Evolutionary conservation across 2,888 invertebrate genomes (phyloP), one percentile per base, ranked within the genome.

Genomic region (Cyclophora albipunctata): DNA sequence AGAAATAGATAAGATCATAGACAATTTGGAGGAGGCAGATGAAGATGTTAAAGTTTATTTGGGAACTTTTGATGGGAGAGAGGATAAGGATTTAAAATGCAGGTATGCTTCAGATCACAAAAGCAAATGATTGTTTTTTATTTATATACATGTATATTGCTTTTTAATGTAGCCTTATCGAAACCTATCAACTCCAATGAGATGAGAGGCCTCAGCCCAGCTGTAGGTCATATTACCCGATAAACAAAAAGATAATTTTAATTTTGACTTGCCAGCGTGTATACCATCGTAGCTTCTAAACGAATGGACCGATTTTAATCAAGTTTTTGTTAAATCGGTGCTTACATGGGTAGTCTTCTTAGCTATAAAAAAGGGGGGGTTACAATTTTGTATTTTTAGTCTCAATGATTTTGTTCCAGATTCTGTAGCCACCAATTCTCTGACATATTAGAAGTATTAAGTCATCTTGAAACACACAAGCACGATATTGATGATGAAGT

Each of bases 21-120:
- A 86, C 43, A 80, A 85, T 69, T 71, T 88, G 52, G 88, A 87
- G 3, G 84, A 86, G 7, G 81, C 81, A 3, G 86, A 88, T 64
- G 88, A 88, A 45, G 77, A 82, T 1, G 78, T 88, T 0, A 84
- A 84, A 51, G 79, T 78, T 53, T 88, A 86, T 69, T 67, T 88
- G 52, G 88, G 85, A 42, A 84, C 80, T 58, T 85, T 82, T 54
- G 75, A 83, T 51, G 58, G 47, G 7, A 62, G 55, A 47, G 62
- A 66, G 44, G 56, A 56, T 1, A 68, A 55, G 6, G 81, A 84
- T 49, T 61, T 85, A 3, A 87, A 83, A 58, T 88, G 87, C 81
- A 80, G 87, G 87, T 88, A 48, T 7, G 44, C 20, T 20, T 20
- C 20, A 20, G 20, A 20, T 20, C 1, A 20, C 20, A 20, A 20